Evolutionary conservation across 2,113 vertebrate species (phyloP), one percentile per base, ranked within the genome.

Genomic region (Piaya cayana): DNA sequence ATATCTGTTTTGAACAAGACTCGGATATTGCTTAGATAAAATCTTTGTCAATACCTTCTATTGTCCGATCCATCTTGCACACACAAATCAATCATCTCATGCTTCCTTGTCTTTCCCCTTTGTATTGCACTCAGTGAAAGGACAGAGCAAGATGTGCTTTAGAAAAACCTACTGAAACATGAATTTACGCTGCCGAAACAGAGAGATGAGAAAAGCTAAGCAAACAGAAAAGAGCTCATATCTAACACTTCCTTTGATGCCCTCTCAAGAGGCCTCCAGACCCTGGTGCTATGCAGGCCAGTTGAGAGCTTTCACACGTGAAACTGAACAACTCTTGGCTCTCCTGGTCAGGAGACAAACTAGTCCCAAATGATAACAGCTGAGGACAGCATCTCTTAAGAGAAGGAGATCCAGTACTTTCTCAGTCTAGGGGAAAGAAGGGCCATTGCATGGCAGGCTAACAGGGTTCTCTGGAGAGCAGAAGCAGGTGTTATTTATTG

Each of bases 11-110:
- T 42, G 37, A 37, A 81, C 37, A 86, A 37, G 43, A 45, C 47
- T 11, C 43, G 14, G 68, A 69, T 34, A 74, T 19, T 89, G 64
- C 45, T 96, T 42, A 81, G 77, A 83, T 86, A 86, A 81, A 80
- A 29, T 32, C 60, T 77, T 81, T 63, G 60, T 67, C 91, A 84
- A 19, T 86, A 70, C 47, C 78, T 49, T 11, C 47, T 75, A 19
- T 68, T 62, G 60, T 63, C 60, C 86, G 64, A 74, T 53, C 32
- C 55, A 47, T 56, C 45, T 49, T 59, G 11, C 34, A 20, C 9
- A 21, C 45, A 81, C 32, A 83, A 86, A 34, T 77, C 74, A 92
- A 39, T 67, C 34, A 21, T 43, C 34, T 42, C 32, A 62, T 1
- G 0, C 76, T 70, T 27, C 30, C 30, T 21, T 37, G 8, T 25